Percentiles rank a stretch among this genome's conserved stretches.
phyloP scores from a whole-genome alignment of 2,888 invertebrate species.

The Parnassius apollo region DNA sequence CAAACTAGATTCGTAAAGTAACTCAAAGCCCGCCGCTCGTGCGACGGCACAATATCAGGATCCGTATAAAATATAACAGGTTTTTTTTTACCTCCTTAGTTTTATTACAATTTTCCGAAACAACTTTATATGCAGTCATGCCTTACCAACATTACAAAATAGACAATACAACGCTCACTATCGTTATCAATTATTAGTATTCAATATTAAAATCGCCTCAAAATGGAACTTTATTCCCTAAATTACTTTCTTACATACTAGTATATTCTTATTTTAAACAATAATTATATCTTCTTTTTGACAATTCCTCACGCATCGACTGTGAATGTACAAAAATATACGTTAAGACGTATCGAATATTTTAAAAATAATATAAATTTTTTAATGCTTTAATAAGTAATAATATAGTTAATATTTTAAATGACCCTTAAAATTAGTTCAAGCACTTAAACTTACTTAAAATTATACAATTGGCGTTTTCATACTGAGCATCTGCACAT shows the following conservation, averaged over 20 bases:
- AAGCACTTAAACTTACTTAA: slow-evolving; percentile 72
- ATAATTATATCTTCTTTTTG: slow-evolving; percentile 48
- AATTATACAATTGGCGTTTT: slow-evolving; percentile 69
- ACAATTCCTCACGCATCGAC: slow-evolving; percentile 77
- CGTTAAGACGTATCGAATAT: slow-evolving; percentile 61
- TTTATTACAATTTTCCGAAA: slow-evolving; percentile 81
- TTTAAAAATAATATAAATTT: slow-evolving; percentile 63
- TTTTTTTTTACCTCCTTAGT: slow-evolving; percentile 64
- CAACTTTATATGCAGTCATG: slow-evolving; percentile 70
- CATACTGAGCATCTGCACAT: slow-evolving; percentile 31
- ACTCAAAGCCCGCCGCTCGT: slow-evolving; percentile 55
- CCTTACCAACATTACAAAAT: slow-evolving; percentile 73
- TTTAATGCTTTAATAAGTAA: slow-evolving; percentile 57
- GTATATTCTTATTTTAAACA: slow-evolving; percentile 54
- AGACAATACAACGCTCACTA: slow-evolving; percentile 77
- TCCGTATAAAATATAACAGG: slow-evolving; percentile 77
- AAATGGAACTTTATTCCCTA: slow-evolving; percentile 68
- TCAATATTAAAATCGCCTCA: slow-evolving; percentile 63
- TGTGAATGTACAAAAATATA: slow-evolving; percentile 75
- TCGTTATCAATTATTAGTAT: slow-evolving; percentile 68
- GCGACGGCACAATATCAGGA: slow-evolving; percentile 59
- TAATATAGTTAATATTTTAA: slow-evolving; percentile 58
- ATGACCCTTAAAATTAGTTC: slow-evolving; percentile 60
- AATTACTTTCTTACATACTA: slow-evolving; percentile 41
- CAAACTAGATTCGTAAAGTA: slow-evolving; percentile 73